Percentiles rank a stretch among this genome's conserved stretches.
phyloP scores from a whole-genome alignment of 1,140 invertebrate species.

The Atta colombica region DNA sequence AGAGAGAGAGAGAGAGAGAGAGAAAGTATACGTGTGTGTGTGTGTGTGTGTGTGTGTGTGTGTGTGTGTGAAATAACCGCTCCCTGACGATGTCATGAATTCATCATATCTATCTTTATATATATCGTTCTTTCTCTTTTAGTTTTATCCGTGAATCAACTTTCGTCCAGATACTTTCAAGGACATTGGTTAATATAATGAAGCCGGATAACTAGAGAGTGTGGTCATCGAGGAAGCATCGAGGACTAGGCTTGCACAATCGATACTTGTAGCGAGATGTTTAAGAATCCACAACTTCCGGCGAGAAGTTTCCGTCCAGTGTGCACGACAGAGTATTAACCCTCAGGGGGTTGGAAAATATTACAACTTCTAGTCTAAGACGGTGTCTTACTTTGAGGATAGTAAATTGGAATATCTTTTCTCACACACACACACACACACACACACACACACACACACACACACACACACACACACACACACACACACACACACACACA shows the following conservation, averaged over 20 bases:
- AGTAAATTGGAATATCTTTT: slow-evolving; percentile 17
- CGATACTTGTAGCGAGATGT: slow-evolving; percentile 54
- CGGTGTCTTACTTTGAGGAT: slow-evolving; percentile 20
- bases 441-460: not conserved
- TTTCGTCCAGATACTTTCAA: slow-evolving; percentile 55
- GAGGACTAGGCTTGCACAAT: slow-evolving; percentile 45
- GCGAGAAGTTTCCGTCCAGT: slow-evolving; percentile 51
- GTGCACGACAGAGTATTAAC: slow-evolving; percentile 13
- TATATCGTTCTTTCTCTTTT: not conserved
- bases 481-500: no score
- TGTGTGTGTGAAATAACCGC: slow-evolving; percentile 81
- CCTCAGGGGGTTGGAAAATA: slow-evolving; percentile 12
- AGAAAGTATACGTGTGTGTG: no score
- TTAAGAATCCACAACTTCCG: slow-evolving; percentile 66
- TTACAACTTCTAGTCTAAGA: slow-evolving; percentile 10
- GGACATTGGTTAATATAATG: slow-evolving; percentile 62
- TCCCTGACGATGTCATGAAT: slow-evolving; percentile 78
- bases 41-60: no score
- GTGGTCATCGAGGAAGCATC: slow-evolving; percentile 34
- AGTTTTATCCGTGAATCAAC: slow-evolving; percentile 31
- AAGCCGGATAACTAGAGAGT: slow-evolving; percentile 29
- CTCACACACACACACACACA: not conserved
- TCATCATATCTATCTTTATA: slow-evolving; percentile 42
- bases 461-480: not conserved
- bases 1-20: no score